These are phyloP conservation scores for Drosophila quadrilineata DNA, from an alignment of 1,140 invertebrate genomes.

Conservation along the genomic window DNA sequence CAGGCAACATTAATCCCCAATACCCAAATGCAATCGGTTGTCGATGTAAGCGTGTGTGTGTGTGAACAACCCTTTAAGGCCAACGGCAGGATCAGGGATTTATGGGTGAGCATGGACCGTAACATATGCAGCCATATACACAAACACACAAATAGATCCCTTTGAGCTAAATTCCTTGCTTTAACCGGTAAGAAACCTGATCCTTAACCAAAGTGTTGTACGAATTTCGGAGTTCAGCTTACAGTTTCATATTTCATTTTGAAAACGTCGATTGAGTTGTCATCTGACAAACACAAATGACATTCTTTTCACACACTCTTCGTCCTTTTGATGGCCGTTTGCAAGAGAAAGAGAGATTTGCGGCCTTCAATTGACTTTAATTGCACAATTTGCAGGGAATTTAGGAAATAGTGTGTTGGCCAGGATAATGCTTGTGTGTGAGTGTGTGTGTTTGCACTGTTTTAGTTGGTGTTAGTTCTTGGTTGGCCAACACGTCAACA, in stretches of 20 bases:
- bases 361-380: conserved; percentile 54
- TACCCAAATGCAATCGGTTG: conserved; percentile 77
- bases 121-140: conserved; percentile 37
- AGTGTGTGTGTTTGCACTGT: conserved; percentile 28
- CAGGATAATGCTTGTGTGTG: conserved; percentile 17
- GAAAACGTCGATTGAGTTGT: too few species aligned
- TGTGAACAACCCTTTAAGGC: conserved; percentile 51
- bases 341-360: too few species aligned
- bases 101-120: conserved; percentile 44
- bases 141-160: too few species aligned
- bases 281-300: too few species aligned
- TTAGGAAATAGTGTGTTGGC: conserved; percentile 32
- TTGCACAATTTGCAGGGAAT: conserved; percentile 49
- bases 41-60: conserved; percentile 19
- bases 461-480: conserved; percentile 51
- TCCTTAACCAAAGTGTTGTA: conserved; percentile 8
- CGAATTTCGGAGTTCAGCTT: too few species aligned
- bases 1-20: conserved; percentile 75
- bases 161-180: too few species aligned
- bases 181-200: too few species aligned
- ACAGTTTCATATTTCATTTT: too few species aligned
- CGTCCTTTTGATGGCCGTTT: too few species aligned
- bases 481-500: conserved; percentile 63
- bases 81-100: conserved; percentile 39
- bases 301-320: too few species aligned